Base-by-base conservation (phyloP, 2,797 vertebrate species). In the Australoheros facetus region DNA sequence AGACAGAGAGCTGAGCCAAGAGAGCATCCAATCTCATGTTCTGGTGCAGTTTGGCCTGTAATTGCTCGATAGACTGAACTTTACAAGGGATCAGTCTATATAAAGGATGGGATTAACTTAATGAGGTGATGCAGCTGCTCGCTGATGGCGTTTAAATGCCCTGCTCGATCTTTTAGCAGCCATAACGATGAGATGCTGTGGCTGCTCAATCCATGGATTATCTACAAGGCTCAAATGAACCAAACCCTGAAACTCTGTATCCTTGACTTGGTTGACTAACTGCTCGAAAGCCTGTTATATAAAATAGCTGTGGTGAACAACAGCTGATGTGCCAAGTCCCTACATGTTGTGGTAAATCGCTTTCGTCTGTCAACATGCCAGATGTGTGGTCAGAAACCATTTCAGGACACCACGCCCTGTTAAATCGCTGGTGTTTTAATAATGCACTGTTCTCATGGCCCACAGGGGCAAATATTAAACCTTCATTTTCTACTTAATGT, bases 81-180 rank as follows among this genome's bases (percentile, higher is more conserved):
- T 73, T 26, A 75, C 72, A 23, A 73, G 28, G 76, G 88, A 88
- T 91, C 84, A 87, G 79, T 58, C 77, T 23, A 30, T 71, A 81
- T 76, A 80, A 79, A 83, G 64, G 80, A 80, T 58, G 64, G 85
- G 90, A 91, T 92, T 92, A 88, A 81, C 19, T 71, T 94, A 92
- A 94, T 79, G 80, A 93, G 87, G 87, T 39, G 82, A 91, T 83
- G 89, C 92, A 92, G 90, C 86, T 91, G 91, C 82, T 91, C 77
- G 57, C 0, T 79, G 83, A 88, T 85, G 86, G 84, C 79, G 83
- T 84, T 90, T 89, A 90, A 90, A 87, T 75, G 83, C 76, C 53
- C 53, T n/a, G 42, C 64, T 51, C 45, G 17, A 30, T 69, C 64
- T 32, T 53, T 51, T 69, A 69, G 64, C 64, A 32, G 64, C 64